These are phyloP conservation scores for Paramuricea clavata DNA, from an alignment of 92 coral and sea anemone species.

Conservation along the genomic window DNA sequence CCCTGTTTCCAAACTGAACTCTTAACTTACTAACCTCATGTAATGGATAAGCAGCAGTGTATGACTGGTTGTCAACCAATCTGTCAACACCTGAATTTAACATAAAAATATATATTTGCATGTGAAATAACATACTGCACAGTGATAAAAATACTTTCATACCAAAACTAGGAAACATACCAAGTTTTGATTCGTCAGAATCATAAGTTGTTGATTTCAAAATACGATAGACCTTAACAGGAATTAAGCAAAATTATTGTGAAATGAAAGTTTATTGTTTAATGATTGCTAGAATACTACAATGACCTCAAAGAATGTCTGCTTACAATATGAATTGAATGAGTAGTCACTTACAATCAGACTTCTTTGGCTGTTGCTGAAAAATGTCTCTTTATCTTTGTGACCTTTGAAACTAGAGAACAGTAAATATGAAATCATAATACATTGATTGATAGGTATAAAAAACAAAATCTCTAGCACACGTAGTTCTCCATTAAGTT, in stretches of 20 bases:
- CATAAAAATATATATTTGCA: background rate
- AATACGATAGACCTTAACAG: constrained; percentile 75
- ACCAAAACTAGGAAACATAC: constrained; percentile 35
- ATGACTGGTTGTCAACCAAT: constrained; percentile 80
- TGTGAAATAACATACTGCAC: background rate
- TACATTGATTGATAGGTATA: too few species aligned
- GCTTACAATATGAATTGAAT: too few species aligned
- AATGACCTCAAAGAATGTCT: too few species aligned
- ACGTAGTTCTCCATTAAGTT: too few species aligned
- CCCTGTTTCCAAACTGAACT: too few species aligned
- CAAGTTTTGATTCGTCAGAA: constrained; percentile 72
- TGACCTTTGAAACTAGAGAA: constrained; percentile 72
- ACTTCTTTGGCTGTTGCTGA: constrained; percentile 81
- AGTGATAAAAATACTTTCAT: background rate
- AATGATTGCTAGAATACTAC: too few species aligned
- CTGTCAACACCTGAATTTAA: constrained; percentile 79
- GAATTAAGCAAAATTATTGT: background rate
- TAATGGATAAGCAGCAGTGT: constrained; percentile 84
- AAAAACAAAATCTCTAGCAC: too few species aligned
- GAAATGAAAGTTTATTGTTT: background rate
- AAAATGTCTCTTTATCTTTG: constrained; percentile 83
- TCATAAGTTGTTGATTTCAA: constrained; percentile 77
- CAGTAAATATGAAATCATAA: background rate
- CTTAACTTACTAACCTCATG: constrained; percentile 81
- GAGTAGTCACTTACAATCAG: constrained; percentile 91